Evolutionary conservation across 2,888 invertebrate species (phyloP), one percentile per base, ranked within the genome.

Genomic region (Caenorhabditis angaria): DNA sequence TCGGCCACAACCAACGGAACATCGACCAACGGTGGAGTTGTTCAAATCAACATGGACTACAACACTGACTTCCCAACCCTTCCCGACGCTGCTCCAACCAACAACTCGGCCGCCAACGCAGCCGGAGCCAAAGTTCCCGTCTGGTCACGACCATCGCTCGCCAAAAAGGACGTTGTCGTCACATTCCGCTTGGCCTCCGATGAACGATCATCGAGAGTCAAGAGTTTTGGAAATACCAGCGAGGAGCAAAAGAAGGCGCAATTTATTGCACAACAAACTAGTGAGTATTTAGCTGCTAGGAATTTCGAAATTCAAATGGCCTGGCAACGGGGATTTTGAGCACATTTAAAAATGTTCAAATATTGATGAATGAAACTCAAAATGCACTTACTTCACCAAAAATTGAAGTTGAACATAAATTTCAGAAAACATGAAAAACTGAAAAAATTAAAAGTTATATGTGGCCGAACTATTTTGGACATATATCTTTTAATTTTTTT

Each of bases 171-270:
- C 35, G 69, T 69, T 10, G 61, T 58, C 22, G 65, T 74, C 22
- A 70, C 73, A 8, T 73, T 73, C 69, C 73, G 62, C 47, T 56
- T 87, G 64, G 76, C 80, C 6, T 71, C 85, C 5, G 82, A 83
- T 20, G 85, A 87, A 70, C 82, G 87, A 20, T 77, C 82, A n/a
- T 65, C 66, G 65, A 77, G 76, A 71, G 73, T 77, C 47, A 82
- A 77, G 66, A 71, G 63, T 65, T 78, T 79, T 60, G 82, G 82
- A 32, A 80, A 76, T 56, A 77, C 72, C 32, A 76, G 74, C 48
- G 85, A 84, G 59, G 85, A 87, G 65, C 82, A 82, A 29, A 77
- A 81, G 51, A 77, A 80, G 56, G 87, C 86, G 64, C 81, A 80
- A 63, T 57, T 66, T 6, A 82, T 86, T 55, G 78, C 83, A 25